Percentiles rank a stretch among this genome's conserved stretches.
These are phyloP conservation scores for Rhabdornis inornatus DNA, from an alignment of 2,113 vertebrate species.

Conservation along the genomic window DNA sequence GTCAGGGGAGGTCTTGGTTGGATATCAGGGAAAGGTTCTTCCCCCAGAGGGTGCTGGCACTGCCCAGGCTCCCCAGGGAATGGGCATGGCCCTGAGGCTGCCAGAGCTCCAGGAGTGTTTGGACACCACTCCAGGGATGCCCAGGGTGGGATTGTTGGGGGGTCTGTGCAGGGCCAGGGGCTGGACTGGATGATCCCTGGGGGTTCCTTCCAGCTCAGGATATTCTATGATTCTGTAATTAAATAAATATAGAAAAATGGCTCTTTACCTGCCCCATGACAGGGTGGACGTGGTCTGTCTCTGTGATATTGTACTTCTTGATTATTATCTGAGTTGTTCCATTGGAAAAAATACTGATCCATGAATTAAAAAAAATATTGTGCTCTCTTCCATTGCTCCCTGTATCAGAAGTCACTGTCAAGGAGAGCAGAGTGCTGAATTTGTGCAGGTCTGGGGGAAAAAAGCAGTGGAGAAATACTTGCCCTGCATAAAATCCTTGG, in stretches of 20 bases:
- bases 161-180: background rate
- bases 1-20: background rate
- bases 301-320: background rate
- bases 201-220: background rate
- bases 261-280: background rate
- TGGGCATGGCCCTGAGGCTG: accelerated
- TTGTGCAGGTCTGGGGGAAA: background rate
- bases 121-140: background rate
- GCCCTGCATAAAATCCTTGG: accelerated
- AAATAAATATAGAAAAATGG: background rate
- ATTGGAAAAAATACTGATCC: background rate
- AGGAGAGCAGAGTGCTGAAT: background rate
- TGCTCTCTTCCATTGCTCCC: background rate
- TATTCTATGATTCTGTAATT: background rate
- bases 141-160: background rate
- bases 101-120: background rate
- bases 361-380: background rate
- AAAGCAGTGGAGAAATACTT: background rate
- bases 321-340: background rate
- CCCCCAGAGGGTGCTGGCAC: background rate
- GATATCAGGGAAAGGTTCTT: background rate
- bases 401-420: background rate
- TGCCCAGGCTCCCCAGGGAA: background rate
- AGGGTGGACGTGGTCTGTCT: background rate
- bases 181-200: background rate